These are phyloP conservation scores for Monopterus albus DNA, from an alignment of 2,113 vertebrate genomes.

Conservation along the genomic window DNA sequence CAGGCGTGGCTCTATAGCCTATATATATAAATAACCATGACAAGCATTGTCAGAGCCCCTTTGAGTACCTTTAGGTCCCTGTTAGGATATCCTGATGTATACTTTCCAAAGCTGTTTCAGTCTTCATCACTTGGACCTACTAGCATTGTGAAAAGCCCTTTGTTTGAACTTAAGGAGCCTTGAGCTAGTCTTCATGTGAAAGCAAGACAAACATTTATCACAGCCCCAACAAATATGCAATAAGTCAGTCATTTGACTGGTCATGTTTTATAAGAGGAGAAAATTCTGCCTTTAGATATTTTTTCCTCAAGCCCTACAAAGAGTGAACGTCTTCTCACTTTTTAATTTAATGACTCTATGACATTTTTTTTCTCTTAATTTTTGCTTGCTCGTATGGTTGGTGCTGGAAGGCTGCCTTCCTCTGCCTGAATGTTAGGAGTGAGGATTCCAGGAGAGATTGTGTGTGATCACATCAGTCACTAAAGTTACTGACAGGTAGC, in stretches of 20 bases:
- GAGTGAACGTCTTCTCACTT: neutral
- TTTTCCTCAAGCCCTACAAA: neutral
- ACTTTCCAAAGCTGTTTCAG: neutral
- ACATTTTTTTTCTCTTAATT: neutral
- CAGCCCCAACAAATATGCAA: conserved; percentile 15
- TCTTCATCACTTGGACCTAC: neutral
- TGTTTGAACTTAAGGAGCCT: neutral
- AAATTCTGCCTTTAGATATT: neutral
- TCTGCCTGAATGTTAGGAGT: neutral
- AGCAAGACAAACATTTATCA: conserved; percentile 6
- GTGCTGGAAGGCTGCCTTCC: neutral
- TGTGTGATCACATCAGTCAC: neutral
- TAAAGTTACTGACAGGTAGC: neutral
- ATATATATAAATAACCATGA: too few relatives aligned
- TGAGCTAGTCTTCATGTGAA: neutral
- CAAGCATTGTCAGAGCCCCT: too few relatives aligned
- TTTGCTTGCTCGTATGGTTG: neutral
- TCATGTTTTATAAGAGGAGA: conserved; percentile 10
- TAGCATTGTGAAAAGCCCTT: neutral
- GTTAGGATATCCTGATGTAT: too few relatives aligned
- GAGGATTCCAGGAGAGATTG: neutral
- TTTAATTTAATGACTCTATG: neutral
- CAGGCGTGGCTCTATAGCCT: too few relatives aligned
- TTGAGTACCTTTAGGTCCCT: too few relatives aligned
- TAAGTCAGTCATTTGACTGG: conserved; percentile 6